Evolutionary conservation across 2,797 vertebrate genomes (phyloP).

Genomic region (Bovichtus variegatus): DNA sequence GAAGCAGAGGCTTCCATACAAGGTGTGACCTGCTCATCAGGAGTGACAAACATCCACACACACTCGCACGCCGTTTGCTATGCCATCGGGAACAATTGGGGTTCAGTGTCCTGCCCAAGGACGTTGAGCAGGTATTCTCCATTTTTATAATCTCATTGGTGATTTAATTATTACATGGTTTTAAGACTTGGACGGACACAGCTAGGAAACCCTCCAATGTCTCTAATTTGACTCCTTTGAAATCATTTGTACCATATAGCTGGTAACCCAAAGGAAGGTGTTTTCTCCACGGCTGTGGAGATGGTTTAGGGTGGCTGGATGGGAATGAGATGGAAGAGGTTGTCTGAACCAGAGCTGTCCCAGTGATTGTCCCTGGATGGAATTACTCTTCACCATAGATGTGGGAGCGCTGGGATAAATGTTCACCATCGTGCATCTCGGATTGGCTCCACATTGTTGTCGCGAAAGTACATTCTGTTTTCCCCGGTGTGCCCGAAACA

Average conservation of each 20-base stretch:
- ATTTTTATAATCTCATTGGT: neutral
- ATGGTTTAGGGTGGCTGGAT: constrained; percentile 37
- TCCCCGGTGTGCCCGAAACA: constrained; percentile 58
- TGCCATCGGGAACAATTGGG: too few species aligned
- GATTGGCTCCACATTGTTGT: constrained; percentile 69
- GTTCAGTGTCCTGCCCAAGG: too few species aligned
- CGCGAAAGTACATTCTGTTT: constrained; percentile 69
- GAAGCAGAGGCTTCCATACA: too few species aligned
- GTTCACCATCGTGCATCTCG: constrained; percentile 61
- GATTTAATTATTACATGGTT: constrained; percentile 2
- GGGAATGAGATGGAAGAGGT: constrained; percentile 61
- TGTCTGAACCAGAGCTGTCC: constrained; percentile 62
- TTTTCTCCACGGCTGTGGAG: constrained; percentile 12
- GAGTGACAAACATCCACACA: too few species aligned
- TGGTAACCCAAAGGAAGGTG: neutral
- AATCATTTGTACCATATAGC: neutral
- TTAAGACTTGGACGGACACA: neutral
- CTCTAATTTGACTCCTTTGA: neutral
- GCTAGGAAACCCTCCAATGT: neutral
- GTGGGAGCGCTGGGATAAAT: constrained; percentile 62
- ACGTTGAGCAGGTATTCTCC: too few species aligned
- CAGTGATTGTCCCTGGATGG: constrained; percentile 74
- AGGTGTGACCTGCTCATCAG: too few species aligned
- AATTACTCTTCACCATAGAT: constrained; percentile 80
- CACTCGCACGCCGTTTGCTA: too few species aligned